Percentiles rank a stretch among this genome's conserved stretches.
phyloP scores from a whole-genome alignment of 2,113 vertebrate species.

The Gallinago undulata region DNA sequence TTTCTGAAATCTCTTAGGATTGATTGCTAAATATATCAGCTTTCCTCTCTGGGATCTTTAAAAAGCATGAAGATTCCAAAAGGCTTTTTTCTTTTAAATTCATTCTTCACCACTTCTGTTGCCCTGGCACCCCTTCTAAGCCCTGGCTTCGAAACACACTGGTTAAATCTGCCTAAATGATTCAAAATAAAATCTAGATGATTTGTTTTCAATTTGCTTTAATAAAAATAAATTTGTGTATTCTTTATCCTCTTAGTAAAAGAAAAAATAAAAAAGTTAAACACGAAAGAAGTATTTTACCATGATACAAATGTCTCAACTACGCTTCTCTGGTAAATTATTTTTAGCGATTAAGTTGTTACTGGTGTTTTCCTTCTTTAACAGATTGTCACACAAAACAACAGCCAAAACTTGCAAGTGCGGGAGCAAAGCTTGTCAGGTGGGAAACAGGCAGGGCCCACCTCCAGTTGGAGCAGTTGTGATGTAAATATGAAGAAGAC shows the following conservation, averaged over 20 bases:
- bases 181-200: not conserved
- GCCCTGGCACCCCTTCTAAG: not conserved
- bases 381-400: not conserved
- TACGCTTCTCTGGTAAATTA: not conserved
- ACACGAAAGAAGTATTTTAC: not conserved
- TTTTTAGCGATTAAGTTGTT: not conserved
- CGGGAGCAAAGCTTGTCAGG: not conserved
- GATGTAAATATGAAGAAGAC: not conserved
- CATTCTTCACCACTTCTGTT: not conserved
- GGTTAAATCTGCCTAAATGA: not conserved
- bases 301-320: not conserved
- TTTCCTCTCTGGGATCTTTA: not conserved
- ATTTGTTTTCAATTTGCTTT: fast-evolving
- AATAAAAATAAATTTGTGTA: not conserved
- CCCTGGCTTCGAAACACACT: not conserved
- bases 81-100: not conserved
- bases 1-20: not conserved
- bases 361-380: not conserved
- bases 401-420: not conserved
- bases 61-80: not conserved
- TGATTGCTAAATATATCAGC: not conserved
- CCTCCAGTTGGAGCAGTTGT: not conserved
- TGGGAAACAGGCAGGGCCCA: not conserved
- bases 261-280: not conserved
- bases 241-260: not conserved